Evolutionary conservation across 2,888 invertebrate genomes (phyloP), one percentile per base, ranked within the genome.

Genomic region (Clunio marinus): DNA sequence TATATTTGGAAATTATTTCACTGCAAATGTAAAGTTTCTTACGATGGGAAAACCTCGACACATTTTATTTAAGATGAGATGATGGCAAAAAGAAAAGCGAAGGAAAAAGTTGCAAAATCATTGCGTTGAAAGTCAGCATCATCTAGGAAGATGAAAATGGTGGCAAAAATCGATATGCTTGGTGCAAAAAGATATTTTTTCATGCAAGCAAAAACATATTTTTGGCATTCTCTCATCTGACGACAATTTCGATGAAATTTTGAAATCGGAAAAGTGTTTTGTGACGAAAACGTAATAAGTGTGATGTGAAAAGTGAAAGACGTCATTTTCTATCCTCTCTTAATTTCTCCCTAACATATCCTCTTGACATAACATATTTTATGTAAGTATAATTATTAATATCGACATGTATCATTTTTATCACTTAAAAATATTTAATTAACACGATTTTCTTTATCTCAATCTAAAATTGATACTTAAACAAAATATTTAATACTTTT

Each of bases 1-100:
- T 66, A 51, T 66, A 70, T 66, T 69, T 60, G 69, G 65, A 68
- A 67, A 62, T 62, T 69, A 68, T 63, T 63, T 41, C 4, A 22
- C 7, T 51, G 17, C 7, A 22, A 51, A 22, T 17, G 32, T 32
- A 27, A 57, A 27, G 27, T 57, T 27, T 57, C 25, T 45, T 20
- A 7, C 20, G 13, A 45, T 3, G 45, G 13, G 15, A 45, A 45
- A 27, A 20, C 57, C n/a, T n/a, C n/a, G 32, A 7, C 32, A 32
- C 32, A 32, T 7, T 4, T 32, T 32, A 32, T 32, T 32, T 10
- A 32, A 32, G 32, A 7, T 32, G 4, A 32, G 32, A 32, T 7
- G 10, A 32, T 32, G 4, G 4, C 10, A 4, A 10, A 7, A 10
- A 32, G 4, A 32, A 32, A n/a, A 57, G n/a, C 7, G 22, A 27